Evolutionary conservation across 2,888 invertebrate genomes (phyloP).

Genomic region (Eustalomyia histrio): DNA sequence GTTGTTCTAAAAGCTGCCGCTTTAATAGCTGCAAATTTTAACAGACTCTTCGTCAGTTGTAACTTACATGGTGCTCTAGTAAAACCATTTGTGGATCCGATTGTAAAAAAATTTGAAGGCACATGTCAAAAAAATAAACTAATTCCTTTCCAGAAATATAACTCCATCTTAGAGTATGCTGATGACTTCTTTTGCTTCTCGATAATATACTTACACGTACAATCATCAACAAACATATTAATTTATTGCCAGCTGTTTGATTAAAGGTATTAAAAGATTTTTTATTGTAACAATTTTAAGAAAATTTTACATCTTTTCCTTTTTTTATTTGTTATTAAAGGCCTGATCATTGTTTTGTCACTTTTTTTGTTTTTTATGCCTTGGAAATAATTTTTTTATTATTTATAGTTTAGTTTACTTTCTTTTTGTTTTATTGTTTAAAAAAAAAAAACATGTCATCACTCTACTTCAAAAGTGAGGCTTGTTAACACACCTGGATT

Average conservation of each 20-base stretch:
- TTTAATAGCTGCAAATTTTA: too few species aligned
- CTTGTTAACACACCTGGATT: slow-evolving; percentile 66
- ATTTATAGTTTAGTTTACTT: slow-evolving; percentile 28
- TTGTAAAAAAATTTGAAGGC: too few species aligned
- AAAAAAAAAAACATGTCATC: slow-evolving; percentile 52
- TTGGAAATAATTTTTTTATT: slow-evolving; percentile 41
- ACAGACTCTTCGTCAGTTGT: too few species aligned
- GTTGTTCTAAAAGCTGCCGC: too few species aligned
- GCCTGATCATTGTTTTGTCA: slow-evolving; percentile 59
- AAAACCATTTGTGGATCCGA: too few species aligned
- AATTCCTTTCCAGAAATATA: neutral
- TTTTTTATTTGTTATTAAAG: slow-evolving; percentile 23
- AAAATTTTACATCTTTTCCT: slow-evolving; percentile 23
- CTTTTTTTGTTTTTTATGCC: slow-evolving; percentile 31
- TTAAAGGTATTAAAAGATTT: slow-evolving; percentile 36
- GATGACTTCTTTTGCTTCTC: neutral
- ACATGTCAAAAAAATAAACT: neutral
- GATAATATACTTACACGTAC: neutral
- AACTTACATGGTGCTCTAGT: too few species aligned
- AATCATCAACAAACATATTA: neutral
- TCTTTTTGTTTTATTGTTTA: neutral
- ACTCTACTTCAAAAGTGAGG: slow-evolving; percentile 56
- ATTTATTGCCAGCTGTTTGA: slow-evolving; percentile 49
- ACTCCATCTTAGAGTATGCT: neutral
- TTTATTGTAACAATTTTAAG: slow-evolving; percentile 15